Percentiles rank a stretch among this genome's conserved stretches.
Evolutionary conservation across 2,888 invertebrate species (phyloP).

Genomic region (Timandra comae): DNA sequence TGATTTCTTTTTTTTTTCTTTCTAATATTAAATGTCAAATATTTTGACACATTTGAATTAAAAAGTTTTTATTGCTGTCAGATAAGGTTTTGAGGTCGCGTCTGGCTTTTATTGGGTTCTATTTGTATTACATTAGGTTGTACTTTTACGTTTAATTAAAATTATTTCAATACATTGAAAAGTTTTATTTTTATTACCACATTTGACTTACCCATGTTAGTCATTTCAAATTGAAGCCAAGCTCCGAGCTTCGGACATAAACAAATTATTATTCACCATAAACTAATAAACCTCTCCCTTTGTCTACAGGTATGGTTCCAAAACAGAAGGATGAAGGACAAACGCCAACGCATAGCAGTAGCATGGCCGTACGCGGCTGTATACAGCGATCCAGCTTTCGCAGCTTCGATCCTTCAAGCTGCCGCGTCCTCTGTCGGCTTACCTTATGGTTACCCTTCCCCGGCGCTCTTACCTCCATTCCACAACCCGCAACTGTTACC

Average conservation of each 20-base stretch:
- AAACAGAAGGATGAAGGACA: constrained; percentile 98
- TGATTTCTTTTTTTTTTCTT: constrained; percentile 30
- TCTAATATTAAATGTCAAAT: constrained; percentile 21
- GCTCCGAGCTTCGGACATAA: too few species aligned
- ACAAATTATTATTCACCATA: too few species aligned
- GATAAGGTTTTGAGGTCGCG: constrained; percentile 15
- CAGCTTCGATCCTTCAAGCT: constrained; percentile 93
- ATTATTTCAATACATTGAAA: too few species aligned
- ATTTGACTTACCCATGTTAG: too few species aligned
- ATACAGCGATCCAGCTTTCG: constrained; percentile 95
- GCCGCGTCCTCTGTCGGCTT: constrained; percentile 85
- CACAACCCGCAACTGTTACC: constrained; percentile 77
- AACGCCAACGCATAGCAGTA: constrained; percentile 94
- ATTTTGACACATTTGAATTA: constrained; percentile 19
- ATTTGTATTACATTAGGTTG: too few species aligned
- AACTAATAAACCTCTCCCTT: constrained; percentile 18
- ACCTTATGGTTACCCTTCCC: constrained; percentile 78
- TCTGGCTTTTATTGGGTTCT: neutral
- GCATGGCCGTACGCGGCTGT: constrained; percentile 97
- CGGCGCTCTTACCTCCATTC: constrained; percentile 75
- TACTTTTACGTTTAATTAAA: too few species aligned
- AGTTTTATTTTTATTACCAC: too few species aligned
- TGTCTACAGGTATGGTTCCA: constrained; percentile 95
- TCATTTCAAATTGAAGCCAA: too few species aligned
- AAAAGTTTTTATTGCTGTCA: constrained; percentile 12